Evolutionary conservation across 2,797 vertebrate genomes (phyloP).

Genomic region (Acanthurus tractus): DNA sequence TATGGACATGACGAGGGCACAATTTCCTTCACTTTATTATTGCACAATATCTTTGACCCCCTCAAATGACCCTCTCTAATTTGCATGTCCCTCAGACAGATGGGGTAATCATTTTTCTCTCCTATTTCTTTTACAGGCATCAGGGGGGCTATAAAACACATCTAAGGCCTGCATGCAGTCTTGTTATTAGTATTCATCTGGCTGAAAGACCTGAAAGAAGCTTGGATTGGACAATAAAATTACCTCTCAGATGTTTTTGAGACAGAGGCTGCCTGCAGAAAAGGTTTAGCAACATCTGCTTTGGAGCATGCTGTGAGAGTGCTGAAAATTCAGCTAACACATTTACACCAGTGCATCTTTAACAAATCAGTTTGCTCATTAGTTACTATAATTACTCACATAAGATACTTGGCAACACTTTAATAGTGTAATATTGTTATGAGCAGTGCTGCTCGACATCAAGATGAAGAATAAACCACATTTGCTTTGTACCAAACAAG

Average conservation of each 20-base stretch:
- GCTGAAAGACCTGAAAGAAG: slow-evolving; percentile 61
- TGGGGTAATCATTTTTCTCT: slow-evolving; percentile 61
- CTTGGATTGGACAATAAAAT: slow-evolving; percentile 70
- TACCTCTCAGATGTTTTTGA: slow-evolving; percentile 35
- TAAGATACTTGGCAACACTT: background rate
- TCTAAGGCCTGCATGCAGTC: slow-evolving; percentile 54
- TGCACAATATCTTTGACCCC: slow-evolving; percentile 45
- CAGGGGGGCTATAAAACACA: slow-evolving; percentile 62
- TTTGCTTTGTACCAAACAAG: background rate
- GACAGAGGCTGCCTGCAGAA: slow-evolving; percentile 13
- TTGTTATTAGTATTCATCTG: slow-evolving; percentile 72
- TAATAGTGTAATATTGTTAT: background rate
- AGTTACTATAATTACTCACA: background rate
- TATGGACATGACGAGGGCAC: slow-evolving; percentile 4
- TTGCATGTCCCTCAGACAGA: slow-evolving; percentile 68
- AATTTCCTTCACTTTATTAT: slow-evolving; percentile 51
- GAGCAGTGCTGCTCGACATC: slow-evolving; percentile 4
- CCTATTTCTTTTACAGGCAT: slow-evolving; percentile 56
- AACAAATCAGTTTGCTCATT: background rate
- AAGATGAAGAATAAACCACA: background rate
- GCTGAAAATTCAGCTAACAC: background rate
- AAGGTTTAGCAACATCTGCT: slow-evolving; percentile 36
- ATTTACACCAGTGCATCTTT: background rate
- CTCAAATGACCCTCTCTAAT: slow-evolving; percentile 56
- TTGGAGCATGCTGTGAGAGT: background rate